Conservation (phyloP, 2,113 vertebrate species). For the Brachionichthys hirsutus region DNA sequence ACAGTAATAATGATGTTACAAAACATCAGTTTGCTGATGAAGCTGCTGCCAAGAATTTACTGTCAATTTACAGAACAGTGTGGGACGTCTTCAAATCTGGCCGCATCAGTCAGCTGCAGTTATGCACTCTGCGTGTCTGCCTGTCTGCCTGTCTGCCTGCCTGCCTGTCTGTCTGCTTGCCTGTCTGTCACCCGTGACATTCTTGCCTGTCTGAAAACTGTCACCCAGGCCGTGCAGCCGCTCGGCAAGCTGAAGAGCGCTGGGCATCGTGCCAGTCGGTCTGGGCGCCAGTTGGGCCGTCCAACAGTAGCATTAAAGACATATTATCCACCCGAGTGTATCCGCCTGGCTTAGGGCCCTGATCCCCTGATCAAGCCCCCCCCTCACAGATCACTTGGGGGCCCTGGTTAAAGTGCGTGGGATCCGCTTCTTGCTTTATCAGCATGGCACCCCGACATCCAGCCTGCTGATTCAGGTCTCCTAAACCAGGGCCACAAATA, state of each 20-base stretch:
- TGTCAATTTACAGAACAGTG: too few relatives aligned
- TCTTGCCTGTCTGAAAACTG: constrained; percentile 38
- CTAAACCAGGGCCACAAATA: constrained; percentile 66
- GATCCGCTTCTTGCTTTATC: constrained; percentile 62
- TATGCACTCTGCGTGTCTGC: constrained; percentile 11
- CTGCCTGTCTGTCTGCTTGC: constrained; percentile 12
- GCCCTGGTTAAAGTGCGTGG: constrained; percentile 45
- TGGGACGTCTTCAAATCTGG: too few relatives aligned
- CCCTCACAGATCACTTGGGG: constrained; percentile 38
- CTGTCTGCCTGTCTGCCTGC: constrained; percentile 5
- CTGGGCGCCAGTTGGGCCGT: constrained; percentile 66
- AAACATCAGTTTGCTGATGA: too few relatives aligned
- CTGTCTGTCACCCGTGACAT: constrained; percentile 46
- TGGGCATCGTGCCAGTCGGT: constrained; percentile 54
- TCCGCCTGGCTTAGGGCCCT: constrained; percentile 59
- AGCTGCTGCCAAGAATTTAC: too few relatives aligned
- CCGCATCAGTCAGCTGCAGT: constrained; percentile 1
- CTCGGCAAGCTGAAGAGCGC: constrained; percentile 55
- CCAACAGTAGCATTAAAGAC: constrained; percentile 70
- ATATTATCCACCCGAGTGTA: constrained; percentile 65
- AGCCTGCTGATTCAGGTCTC: constrained; percentile 46
- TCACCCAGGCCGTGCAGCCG: constrained; percentile 43
- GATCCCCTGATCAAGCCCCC: constrained; percentile 56
- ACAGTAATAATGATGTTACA: too few relatives aligned
- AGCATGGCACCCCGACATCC: constrained; percentile 57